Evolutionary conservation across 92 coral and sea anemone species (phyloP).

Genomic region (Phenganax marumi): DNA sequence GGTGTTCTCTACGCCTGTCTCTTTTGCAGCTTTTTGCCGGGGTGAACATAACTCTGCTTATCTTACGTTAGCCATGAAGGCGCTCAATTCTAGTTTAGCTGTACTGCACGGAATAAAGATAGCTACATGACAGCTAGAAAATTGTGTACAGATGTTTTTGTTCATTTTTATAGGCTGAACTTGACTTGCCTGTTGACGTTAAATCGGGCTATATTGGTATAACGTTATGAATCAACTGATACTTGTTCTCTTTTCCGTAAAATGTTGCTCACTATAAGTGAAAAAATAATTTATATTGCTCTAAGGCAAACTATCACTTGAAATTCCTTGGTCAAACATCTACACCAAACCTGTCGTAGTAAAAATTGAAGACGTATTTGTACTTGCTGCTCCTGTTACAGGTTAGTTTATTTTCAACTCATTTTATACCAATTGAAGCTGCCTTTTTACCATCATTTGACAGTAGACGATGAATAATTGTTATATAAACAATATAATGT

Average conservation of each 20-base stretch:
- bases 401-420: slow-evolving; percentile 48
- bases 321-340: slow-evolving; percentile 86
- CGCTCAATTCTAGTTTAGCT: not conserved
- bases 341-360: slow-evolving; percentile 85
- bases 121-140: not conserved
- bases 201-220: slow-evolving; percentile 87
- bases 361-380: slow-evolving; percentile 72
- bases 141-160: not conserved
- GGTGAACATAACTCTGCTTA: too few species aligned
- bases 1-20: too few species aligned
- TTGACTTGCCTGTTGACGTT: slow-evolving; percentile 91
- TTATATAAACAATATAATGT: not conserved
- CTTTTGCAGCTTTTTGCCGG: too few species aligned
- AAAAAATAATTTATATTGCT: not conserved
- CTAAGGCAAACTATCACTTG: slow-evolving; percentile 72
- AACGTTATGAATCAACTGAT: not conserved
- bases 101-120: not conserved
- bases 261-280: not conserved
- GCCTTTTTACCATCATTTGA: not conserved
- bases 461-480: not conserved
- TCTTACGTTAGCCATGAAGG: not conserved
- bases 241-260: not conserved
- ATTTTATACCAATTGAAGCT: not conserved
- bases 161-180: slow-evolving; percentile 60
- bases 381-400: slow-evolving; percentile 90